Evolutionary conservation across 2,113 vertebrate species (phyloP), one percentile per base, ranked within the genome.

Genomic region (Apteryx mantelli): DNA sequence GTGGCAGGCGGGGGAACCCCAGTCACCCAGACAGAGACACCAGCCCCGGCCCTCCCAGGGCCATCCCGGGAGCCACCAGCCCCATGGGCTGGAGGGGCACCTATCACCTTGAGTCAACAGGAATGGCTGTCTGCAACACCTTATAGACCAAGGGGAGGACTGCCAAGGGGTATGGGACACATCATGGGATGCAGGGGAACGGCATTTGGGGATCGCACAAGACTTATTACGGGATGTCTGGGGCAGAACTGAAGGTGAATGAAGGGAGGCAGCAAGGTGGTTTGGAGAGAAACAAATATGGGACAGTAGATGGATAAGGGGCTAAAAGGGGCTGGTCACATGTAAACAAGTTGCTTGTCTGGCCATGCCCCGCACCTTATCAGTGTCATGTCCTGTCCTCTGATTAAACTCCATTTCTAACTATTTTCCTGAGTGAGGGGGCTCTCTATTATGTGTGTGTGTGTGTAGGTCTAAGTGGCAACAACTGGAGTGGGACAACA

Each of bases 1-100:
- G 25, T 2, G 0, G 25, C 42, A 42, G 42, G 42, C 13, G 11
- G 34, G 9, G 17, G 55, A 50, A 7, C 4, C 1, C 4, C 2
- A 38, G 7, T 34, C 5, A 32, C 7, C 26, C 83, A 46, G 26
- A 26, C 19, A 83, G 26, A 42, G 7, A 52, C 28, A 65, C 0
- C 0, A 46, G 21, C 20, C 26, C 60, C 30, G 52, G 25, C 28
- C 82, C 1, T 4, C 76, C 13, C 30, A 9, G 8, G 24, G 11
- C 46, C 89, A 11, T 46, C 9, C 8, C 38, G 34, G 48, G 13
- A 83, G 5, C 36, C 15, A 46, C 86, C n/a, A 69, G 4, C 9
- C 5, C 4, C 5, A 5, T n/a, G 17, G 48, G 12, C 15, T 24
- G 13, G 16, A 38, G 2, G 8, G 44, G 74, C 87, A 42, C 28